Evolutionary conservation across 2,113 vertebrate genomes (phyloP), one percentile per base, ranked within the genome.

Genomic region (Lepisosteus osseus): DNA sequence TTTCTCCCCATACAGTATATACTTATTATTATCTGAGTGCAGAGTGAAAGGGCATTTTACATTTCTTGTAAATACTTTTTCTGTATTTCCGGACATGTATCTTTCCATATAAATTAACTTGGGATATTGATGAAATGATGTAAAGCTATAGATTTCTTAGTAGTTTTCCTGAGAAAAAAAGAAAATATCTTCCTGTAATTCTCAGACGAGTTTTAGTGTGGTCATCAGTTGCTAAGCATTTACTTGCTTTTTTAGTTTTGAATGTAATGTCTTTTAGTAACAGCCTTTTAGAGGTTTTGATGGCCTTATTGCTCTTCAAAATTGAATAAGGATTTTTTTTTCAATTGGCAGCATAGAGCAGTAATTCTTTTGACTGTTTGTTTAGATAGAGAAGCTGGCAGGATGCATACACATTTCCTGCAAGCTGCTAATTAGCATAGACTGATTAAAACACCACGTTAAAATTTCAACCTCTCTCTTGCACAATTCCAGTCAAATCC

Each of bases 351-450:
- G 68, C 43, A 13, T 57, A 55, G 55, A 42, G 54, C 54, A 15
- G 7, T 70, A 57, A 61, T 61, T 61, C 13, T 70, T 56, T 70
- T 54, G 56, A 61, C 56, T 61, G 56, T 70, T 68, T 68, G 67
- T 68, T 61, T 43, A 17, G 68, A 40, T 70, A 61, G 61, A 59
- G 68, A 55, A 11, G 15, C 29, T 70, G 68, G 68, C 47, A 42
- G 41, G 6, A 29, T 15, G 4, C 8, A 44, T 44, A 3, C 68
- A 61, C 12, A 4, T n/a, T 69, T 44, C 68, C 29, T 7, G 68
- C 68, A 70, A 57, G 54, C 68, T 70, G 54, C 68, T 70, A 70
- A 70, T 70, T 70, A 70, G 67, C 13, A 44, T 7, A 12, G 57
- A 70, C 55, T 70, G 54, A 70, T 70, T 70, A 59, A 57, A 70